Evolutionary conservation across 2,888 invertebrate genomes (phyloP), one percentile per base, ranked within the genome.

Genomic region (Scotopteryx bipunctaria): DNA sequence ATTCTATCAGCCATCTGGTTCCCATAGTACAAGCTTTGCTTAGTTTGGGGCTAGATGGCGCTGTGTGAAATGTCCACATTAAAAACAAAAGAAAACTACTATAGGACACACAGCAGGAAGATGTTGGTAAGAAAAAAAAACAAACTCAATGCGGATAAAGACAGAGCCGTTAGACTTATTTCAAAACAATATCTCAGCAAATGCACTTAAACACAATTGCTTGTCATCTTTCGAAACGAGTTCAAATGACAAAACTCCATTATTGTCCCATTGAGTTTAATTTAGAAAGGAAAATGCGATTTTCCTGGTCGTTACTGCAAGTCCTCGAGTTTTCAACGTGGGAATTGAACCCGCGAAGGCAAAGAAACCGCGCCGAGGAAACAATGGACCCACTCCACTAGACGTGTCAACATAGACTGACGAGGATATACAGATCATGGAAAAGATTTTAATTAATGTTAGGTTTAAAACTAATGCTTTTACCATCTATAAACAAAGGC

Each of bases 321-420:
- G n/a, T n/a, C 17, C 13, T 25, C 6, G 27, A n/a, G 31, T 13
- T n/a, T n/a, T 21, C 3, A 29, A 9, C 23, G 13, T 8, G 25
- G 17, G 52, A 46, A 42, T 42, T 52, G 52, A 46, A 42, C 52
- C 42, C 36, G 13, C 32, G 32, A 52, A 41, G n/a, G 31, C 16
- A 29, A 46, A 25, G 41, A 41, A 36, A 36, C 40, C 27, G n/a
- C 25, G 8, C 11, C 19, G 13, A 31, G 3, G 8, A 42, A 29
- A 52, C 46, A 52, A 52, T 42, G 9, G 27, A 46, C 3, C 41
- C 52, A 47, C 46, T 52, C 46, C 32, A 36, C 51, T 52, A 8
- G 36, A 32, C 11, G 25, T 23, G 46, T 37, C 36, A 32, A 37
- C 46, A 46, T 35, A 32, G 46, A 35, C 21, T 15, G n/a, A 17